Base-by-base conservation (phyloP, 1,140 invertebrate species). In the Drosophila melanica region DNA sequence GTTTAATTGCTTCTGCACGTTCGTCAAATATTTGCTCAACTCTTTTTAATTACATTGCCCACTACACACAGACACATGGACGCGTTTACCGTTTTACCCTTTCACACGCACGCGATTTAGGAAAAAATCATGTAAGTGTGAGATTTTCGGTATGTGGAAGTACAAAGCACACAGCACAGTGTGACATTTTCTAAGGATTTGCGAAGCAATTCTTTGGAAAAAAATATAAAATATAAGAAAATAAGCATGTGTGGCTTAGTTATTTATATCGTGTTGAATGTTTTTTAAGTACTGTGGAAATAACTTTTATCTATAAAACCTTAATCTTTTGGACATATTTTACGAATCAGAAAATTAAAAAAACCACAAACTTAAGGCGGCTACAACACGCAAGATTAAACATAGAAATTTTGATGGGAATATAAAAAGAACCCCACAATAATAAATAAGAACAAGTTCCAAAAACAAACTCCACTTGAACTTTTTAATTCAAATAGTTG, bases 1-100 rank as follows among this genome's bases (percentile, higher is more conserved):
- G 74, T 89, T 78, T 75, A 86, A 77, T 90, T 90, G 82, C 75
- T 79, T 67, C 79, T 79, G 81, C 89, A 90, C 89, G 89, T 90
- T 90, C 84, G 70, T 90, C 80, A 90, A 90, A 90, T 90, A 90
- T 90, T 90, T 90, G 84, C 70, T 77, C 72, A 90, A 85, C 80
- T 90, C 85, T 85, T 90, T 90, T 90, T 90, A 90, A 90, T 90
- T 90, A 81, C 86, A 90, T 90, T 90, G 62, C 75, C 69, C 65
- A 57, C 75, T 70, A 51, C 57, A 64, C 35, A 67, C 42, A 67
- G 41, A 35, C 50, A 64, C 27, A 73, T 65, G 47, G 50, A 20
- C 27, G 55, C 23, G 41, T 50, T 39, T 59, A 44, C 45, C 57
- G 39, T 47, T 79, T 72, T 63, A 80, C 73, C 66, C 75, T 68